Evolutionary conservation across 2,113 vertebrate genomes (phyloP).

Genomic region (Zosterops hypoxanthus): DNA sequence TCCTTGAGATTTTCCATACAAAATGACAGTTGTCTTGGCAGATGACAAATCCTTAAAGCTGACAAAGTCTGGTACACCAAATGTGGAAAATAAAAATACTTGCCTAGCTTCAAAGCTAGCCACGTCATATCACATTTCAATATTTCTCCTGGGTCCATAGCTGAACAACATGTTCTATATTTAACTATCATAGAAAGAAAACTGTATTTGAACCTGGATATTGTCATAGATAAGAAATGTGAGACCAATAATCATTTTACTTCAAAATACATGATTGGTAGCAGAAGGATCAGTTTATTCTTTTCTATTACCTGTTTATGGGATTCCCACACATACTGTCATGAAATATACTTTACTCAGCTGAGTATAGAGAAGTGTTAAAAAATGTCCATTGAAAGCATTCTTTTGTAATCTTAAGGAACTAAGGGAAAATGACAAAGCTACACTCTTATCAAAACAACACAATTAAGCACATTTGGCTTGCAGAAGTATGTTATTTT

Average conservation of each 20-base stretch:
- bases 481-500: background rate
- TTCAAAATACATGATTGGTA: background rate
- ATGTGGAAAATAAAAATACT: background rate
- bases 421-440: background rate
- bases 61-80: background rate
- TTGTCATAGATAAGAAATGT: background rate
- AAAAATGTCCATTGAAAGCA: background rate
- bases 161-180: background rate
- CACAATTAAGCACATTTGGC: background rate
- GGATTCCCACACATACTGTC: background rate
- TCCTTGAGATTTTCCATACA: background rate
- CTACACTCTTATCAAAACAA: background rate
- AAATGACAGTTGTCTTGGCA: background rate
- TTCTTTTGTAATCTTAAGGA: background rate
- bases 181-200: background rate
- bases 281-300: background rate
- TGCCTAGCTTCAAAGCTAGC: background rate
- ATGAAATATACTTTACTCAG: background rate
- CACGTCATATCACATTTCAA: background rate
- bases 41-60: background rate
- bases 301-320: background rate
- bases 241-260: background rate
- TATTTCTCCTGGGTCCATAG: background rate
- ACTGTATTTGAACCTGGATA: background rate
- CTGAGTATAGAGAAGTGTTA: background rate